Conservation (phyloP, 2,113 vertebrate genomes). For the Onychorhynchus coronatus region DNA sequence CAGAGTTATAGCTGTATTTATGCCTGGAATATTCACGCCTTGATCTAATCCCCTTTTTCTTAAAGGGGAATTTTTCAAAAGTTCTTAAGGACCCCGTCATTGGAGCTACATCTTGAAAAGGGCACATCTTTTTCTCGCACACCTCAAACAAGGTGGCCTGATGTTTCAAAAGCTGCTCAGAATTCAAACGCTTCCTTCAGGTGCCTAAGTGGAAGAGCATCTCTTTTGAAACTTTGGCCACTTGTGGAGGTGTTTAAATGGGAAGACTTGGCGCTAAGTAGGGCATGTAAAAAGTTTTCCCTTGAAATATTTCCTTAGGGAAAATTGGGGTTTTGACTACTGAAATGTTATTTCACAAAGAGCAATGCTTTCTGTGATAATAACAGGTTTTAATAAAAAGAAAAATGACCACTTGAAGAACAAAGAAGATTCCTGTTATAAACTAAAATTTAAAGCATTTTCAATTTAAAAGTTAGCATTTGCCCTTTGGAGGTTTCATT, state of each 20-base stretch:
- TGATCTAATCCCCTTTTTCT: constrained; percentile 48
- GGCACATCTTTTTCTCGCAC: constrained; percentile 16
- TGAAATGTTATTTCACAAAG: constrained; percentile 40
- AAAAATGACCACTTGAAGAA: constrained; percentile 55
- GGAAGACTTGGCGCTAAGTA: constrained; percentile 45
- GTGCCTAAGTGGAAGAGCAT: constrained; percentile 44
- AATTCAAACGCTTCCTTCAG: constrained; percentile 49
- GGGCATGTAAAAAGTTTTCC: constrained; percentile 49
- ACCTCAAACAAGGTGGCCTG: constrained; percentile 63
- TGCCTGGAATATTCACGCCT: constrained; percentile 46
- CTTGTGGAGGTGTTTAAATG: constrained; percentile 59
- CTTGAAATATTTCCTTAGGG: constrained; percentile 56
- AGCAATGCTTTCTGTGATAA: constrained; percentile 29
- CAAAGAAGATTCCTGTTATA: constrained; percentile 28
- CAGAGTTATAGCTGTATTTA: constrained; percentile 11
- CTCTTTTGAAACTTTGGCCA: constrained; percentile 66
- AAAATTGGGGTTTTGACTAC: constrained; percentile 50
- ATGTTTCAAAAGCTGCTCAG: constrained; percentile 61
- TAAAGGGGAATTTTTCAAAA: constrained; percentile 48
- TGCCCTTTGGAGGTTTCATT: constrained; percentile 42
- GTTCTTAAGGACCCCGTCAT: background rate
- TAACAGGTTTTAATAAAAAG: constrained; percentile 44
- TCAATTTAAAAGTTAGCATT: constrained; percentile 49
- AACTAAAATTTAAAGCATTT: constrained; percentile 54
- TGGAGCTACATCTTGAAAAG: constrained; percentile 53